Base-by-base conservation (phyloP, 2,113 vertebrate genomes). In the Pomatorhinus ruficollis region DNA sequence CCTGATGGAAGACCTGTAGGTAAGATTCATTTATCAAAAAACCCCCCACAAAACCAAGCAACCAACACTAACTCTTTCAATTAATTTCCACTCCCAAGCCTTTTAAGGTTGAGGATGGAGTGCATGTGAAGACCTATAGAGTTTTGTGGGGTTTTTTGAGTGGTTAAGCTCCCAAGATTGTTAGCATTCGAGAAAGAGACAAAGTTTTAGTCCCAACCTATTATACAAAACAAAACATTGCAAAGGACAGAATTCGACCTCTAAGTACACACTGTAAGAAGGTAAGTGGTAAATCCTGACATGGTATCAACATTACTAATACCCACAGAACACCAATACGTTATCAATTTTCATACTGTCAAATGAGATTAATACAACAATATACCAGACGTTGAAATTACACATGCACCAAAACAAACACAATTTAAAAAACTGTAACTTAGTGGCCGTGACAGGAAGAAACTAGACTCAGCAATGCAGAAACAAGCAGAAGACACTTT, bases 1-100 rank as follows among this genome's bases (percentile, higher is more conserved):
- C 97, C 98, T 94, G 91, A 95, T 21, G 97, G 91, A 87, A 98
- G 93, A 97, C 97, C 98, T 98, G 83, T n/a, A 53, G 71, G 21
- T 49, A 92, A 90, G 33, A 93, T 71, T 95, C 40, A 97, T 30
- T 87, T 39, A 89, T 74, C 15, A 97, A 88, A 82, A 37, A 68
- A 69, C 53, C 3, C 9, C 1, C 9, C 21, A 56, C 42, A 83
- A 84, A 78, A 17, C 6, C 11, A 87, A 70, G 6, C 7, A 75
- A 47, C 6, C 37, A 82, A 56, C 15, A 61, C 15, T 44, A 77
- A 60, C 19, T 70, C 49, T 59, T 75, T 68, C 25, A 56, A 86
- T 17, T 70, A 56, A 23, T 66, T 64, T 90, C 37, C 47, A 64
- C 69, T 90, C 82, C 72, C 52, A 90, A 64, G 52, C 8, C n/a